Evolutionary conservation across 2,113 vertebrate species (phyloP), one percentile per base, ranked within the genome.

Genomic region (Otus sunia): DNA sequence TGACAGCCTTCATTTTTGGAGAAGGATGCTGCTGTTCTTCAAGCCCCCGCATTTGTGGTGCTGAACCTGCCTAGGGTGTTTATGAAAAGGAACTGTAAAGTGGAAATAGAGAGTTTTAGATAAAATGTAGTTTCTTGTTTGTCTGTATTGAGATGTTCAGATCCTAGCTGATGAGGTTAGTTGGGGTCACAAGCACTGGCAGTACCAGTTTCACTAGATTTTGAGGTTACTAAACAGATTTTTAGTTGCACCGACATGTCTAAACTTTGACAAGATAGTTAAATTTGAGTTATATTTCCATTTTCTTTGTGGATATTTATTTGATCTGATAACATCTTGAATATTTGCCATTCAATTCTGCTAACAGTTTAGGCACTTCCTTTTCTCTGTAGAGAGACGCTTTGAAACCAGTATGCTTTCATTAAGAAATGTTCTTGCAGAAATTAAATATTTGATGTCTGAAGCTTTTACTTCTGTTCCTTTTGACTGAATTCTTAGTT

Each of bases 141-240:
- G 36, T 75, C 56, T 8, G 1, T 87, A 18, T 68, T 87, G 60
- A 84, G 78, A 92, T 89, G 89, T 96, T 91, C n/a, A 94, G 86
- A 91, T 92, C 87, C 67, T 78, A 60, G 26, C 64, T 91, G 66
- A 78, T 90, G 89, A 86, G 83, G 59, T 91, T 90, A 73, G 41
- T 74, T 95, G 50, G 93, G 90, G 90, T 89, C 86, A 91, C 2
- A 10, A 64, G 73, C 36, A 60, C 60, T 75, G 81, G 77, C 80
- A 95, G 80, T 87, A 77, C 66, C 80, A 91, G 76, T 89, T 87
- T 74, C 94, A 47, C 91, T 92, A 74, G 86, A 72, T 69, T 91
- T 94, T 68, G 77, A 91, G 27, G 27, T 94, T 92, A 60, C 87
- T 95, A 75, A 92, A 87, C 39, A 78, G 64, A 86, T 78, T 81